A percentile compares a stretch with the other conserved stretches of the same genome.
These are phyloP conservation scores for Neopipo cinnamomea DNA, from an alignment of 2,113 vertebrate genomes.

Conservation along the genomic window DNA sequence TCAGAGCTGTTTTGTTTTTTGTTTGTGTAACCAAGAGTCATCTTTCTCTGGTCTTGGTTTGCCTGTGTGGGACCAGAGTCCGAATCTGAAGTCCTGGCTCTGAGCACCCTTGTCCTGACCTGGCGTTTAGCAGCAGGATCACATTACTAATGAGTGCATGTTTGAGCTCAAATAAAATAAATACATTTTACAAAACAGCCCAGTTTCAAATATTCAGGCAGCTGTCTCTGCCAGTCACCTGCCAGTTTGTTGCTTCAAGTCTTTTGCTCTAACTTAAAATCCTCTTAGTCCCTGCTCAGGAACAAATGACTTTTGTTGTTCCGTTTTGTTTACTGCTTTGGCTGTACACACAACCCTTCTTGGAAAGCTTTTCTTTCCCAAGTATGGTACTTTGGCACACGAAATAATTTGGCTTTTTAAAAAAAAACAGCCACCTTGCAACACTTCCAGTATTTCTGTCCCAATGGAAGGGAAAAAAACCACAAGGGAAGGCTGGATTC, in stretches of 20 bases:
- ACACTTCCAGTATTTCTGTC: constrained; percentile 29
- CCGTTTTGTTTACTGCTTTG: constrained; percentile 46
- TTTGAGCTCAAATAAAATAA: constrained; percentile 54
- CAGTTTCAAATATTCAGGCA: constrained; percentile 56
- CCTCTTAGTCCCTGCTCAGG: not conserved
- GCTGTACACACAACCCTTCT: constrained; percentile 14
- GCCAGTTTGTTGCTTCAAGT: constrained; percentile 30
- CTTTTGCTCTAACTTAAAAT: not conserved
- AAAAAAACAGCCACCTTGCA: not conserved
- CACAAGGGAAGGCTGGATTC: not conserved
- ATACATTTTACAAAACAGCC: constrained; percentile 52
- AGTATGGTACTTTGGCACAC: constrained; percentile 21
- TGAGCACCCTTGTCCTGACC: constrained; percentile 5
- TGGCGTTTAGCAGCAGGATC: not conserved
- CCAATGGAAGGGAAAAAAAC: not conserved
- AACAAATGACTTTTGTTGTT: constrained; percentile 30
- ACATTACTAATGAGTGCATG: constrained; percentile 39
- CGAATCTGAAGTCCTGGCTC: not conserved
- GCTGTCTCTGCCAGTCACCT: constrained; percentile 64
- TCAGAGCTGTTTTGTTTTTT: not conserved
- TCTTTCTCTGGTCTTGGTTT: not conserved
- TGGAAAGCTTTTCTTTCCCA: constrained; percentile 36
- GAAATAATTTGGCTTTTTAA: not conserved
- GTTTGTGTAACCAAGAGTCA: not conserved
- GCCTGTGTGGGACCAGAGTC: not conserved